Conservation (phyloP, 1,140 invertebrate genomes). For the Ridgeia piscesae region DNA sequence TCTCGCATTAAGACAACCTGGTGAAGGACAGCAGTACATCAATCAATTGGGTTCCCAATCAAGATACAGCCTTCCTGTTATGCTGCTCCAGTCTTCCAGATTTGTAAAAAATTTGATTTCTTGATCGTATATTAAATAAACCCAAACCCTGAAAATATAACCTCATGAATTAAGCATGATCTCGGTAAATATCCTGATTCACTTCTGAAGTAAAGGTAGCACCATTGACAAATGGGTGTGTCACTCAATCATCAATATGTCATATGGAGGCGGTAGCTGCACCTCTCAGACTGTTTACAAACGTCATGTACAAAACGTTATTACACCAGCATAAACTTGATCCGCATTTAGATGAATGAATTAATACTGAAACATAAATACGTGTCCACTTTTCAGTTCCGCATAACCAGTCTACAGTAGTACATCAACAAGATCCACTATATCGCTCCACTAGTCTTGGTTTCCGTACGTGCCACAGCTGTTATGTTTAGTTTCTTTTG, state of each 20-base stretch:
- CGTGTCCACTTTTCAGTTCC: neutral
- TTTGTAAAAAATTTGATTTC: too few species aligned
- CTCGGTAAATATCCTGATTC: neutral
- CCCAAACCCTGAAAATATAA: too few species aligned
- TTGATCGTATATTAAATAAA: too few species aligned
- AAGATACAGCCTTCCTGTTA: too few species aligned
- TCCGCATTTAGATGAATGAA: neutral
- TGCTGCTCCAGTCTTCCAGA: too few species aligned
- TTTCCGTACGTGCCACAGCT: neutral
- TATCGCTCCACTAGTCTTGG: neutral
- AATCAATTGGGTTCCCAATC: too few species aligned
- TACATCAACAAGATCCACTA: neutral
- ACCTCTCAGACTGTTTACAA: neutral
- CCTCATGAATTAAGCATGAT: too few species aligned
- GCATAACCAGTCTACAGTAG: neutral
- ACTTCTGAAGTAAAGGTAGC: neutral
- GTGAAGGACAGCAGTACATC: too few species aligned
- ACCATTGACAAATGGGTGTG: neutral
- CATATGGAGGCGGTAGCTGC: neutral
- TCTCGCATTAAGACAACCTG: too few species aligned
- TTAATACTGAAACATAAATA: neutral
- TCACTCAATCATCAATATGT: neutral
- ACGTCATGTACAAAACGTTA: neutral
- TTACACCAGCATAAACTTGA: neutral
- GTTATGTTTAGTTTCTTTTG: neutral